These are phyloP conservation scores for Drosophila arawakana DNA, from an alignment of 1,140 invertebrate species.

Conservation along the genomic window DNA sequence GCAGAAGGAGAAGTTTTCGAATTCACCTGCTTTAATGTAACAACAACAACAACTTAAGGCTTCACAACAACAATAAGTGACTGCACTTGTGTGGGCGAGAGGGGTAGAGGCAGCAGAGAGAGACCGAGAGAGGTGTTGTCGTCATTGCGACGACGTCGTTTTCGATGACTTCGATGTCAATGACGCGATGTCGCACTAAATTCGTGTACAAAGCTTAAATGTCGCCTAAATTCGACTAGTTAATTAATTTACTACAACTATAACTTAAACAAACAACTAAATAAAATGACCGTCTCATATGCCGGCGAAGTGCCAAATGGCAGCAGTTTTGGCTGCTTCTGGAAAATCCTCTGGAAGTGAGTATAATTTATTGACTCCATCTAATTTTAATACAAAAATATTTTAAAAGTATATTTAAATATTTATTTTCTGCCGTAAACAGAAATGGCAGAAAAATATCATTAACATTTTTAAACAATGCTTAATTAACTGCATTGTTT, in stretches of 20 bases:
- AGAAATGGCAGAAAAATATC: too few species aligned
- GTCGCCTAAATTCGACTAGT: constrained; percentile 23
- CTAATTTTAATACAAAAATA: too few species aligned
- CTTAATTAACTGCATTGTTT: too few species aligned
- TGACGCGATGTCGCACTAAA: constrained; percentile 52
- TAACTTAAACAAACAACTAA: constrained; percentile 44
- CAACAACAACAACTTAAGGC: constrained; percentile 5
- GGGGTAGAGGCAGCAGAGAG: neutral
- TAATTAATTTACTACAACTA: constrained; percentile 25
- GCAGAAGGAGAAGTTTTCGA: constrained; percentile 29
- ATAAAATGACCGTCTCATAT: constrained; percentile 93
- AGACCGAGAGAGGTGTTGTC: constrained; percentile 2
- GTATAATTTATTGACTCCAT: constrained; percentile 76
- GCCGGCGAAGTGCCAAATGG: constrained; percentile 94
- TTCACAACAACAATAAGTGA: constrained; percentile 1
- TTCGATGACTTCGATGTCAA: constrained; percentile 47
- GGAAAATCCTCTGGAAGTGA: constrained; percentile 94
- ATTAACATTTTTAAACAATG: too few species aligned
- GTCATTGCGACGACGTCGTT: constrained; percentile 58
- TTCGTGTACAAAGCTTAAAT: constrained; percentile 48
- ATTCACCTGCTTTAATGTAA: constrained; percentile 45
- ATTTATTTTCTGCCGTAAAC: too few species aligned
- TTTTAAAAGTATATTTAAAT: too few species aligned
- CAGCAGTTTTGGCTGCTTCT: constrained; percentile 95
- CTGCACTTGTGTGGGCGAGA: neutral